A percentile compares a stretch with the other conserved stretches of the same genome.
Conservation (phyloP, 2,888 invertebrate species). For the Nysson spinosus region DNA sequence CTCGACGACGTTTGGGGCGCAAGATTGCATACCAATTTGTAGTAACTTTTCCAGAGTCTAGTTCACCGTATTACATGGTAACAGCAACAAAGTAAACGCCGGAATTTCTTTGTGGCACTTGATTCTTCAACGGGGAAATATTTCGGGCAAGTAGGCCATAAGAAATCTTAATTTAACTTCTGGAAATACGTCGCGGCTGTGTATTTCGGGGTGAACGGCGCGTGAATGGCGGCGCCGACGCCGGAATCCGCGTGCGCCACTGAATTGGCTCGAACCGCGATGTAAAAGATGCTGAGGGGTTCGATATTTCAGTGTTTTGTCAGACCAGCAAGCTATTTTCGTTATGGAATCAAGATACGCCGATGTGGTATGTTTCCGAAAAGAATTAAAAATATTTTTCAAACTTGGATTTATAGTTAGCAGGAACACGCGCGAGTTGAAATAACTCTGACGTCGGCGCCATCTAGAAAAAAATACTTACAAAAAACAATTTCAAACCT, state of each 20-base stretch:
- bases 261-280: constrained; percentile 27
- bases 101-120: background rate
- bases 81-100: background rate
- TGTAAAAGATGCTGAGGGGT: too few species aligned
- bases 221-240: constrained; percentile 42
- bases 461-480: too few species aligned
- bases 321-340: too few species aligned
- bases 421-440: too few species aligned
- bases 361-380: constrained; percentile 27
- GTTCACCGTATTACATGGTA: too few species aligned
- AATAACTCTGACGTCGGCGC: too few species aligned
- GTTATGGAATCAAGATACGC: constrained; percentile 22
- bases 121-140: constrained; percentile 26
- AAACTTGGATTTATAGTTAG: too few species aligned
- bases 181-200: constrained; percentile 39
- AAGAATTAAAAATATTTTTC: constrained; percentile 22
- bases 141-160: constrained; percentile 54
- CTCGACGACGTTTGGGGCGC: too few species aligned
- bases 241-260: constrained; percentile 2
- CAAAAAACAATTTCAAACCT: too few species aligned
- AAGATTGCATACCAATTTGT: too few species aligned
- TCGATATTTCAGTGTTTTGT: too few species aligned
- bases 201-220: constrained; percentile 44
- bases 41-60: too few species aligned
- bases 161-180: constrained; percentile 56